Base-by-base conservation (phyloP, 2,888 invertebrate species). In the Chaetoderma sp. region DNA sequence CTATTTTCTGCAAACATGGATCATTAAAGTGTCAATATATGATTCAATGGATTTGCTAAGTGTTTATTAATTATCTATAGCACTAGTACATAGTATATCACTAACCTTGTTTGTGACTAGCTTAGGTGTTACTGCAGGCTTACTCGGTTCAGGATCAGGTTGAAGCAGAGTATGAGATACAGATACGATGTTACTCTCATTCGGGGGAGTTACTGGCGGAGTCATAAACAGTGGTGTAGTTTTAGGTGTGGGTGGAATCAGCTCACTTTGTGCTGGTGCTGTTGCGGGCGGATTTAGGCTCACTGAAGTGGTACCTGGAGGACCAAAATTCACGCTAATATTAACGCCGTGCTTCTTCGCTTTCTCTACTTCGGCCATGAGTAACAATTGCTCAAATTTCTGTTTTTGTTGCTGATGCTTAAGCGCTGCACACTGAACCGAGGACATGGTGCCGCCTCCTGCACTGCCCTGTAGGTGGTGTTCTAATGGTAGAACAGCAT, bases 141-240 rank as follows among this genome's bases (percentile, higher is more conserved):
- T 67, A 8, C 64, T 60, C 13, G 67, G 63, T 27, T 59, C 61
- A 13, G 27, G 47, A 8, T 59, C 32, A 16, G 8, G 21, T 4
- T 30, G 52, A 16, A 32, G 52, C 13, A 28, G 30, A 30, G 28
- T 32, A 10, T 28, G 32, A 16, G 32, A 8, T 10, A 52, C 55
- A 13, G 52, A 28, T n/a, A 36, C 27, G 13, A 73, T 72, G 72
- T 73, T 76, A 16, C 73, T 72, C 65, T 80, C 79, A 74, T 78
- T 79, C 18, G 84, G 84, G 33, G 83, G 83, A n/a, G 83, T 83
- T 23, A 83, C 72, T 4, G 82, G 81, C 18, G 83, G 84, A 0
- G 83, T 83, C 76, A 83, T 82, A 60, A 79, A 80, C 64, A 84
- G 80, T 10, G 86, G 86, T 1, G 86, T 86, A 45, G 86, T 85